Percentiles rank a stretch among this genome's conserved stretches.
phyloP scores from a whole-genome alignment of 2,113 vertebrate species.

The Neomonachus schauinslandi region DNA sequence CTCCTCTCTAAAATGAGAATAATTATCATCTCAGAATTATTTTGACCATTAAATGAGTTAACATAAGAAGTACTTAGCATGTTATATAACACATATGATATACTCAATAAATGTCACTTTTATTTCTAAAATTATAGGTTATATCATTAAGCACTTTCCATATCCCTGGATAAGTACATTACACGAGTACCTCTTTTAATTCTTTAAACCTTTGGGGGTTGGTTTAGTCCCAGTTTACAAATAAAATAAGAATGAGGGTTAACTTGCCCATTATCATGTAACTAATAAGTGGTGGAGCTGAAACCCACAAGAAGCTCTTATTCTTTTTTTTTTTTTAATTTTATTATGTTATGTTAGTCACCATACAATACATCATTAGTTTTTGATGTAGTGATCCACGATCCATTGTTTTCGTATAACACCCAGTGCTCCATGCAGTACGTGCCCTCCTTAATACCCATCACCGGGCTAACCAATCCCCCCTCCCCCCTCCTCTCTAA shows the following conservation, averaged over 20 bases:
- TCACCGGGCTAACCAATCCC: too few relatives aligned
- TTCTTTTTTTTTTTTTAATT: not conserved
- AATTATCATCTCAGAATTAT: conserved; percentile 30
- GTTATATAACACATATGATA: not conserved
- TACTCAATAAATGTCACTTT: conserved; percentile 3
- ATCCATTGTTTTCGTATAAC: too few relatives aligned
- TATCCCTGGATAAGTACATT: not conserved
- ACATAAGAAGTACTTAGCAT: conserved; percentile 35
- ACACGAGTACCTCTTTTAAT: not conserved
- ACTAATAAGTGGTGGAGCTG: not conserved
- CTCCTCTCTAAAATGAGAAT: conserved; percentile 37
- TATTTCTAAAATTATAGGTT: conserved; percentile 39
- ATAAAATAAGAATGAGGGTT: not conserved
- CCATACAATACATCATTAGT: too few relatives aligned
- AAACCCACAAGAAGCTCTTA: not conserved
- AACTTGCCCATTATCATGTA: not conserved
- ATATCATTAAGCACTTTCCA: not conserved
- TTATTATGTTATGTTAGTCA: too few relatives aligned
- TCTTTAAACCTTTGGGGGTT: not conserved
- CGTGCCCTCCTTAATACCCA: too few relatives aligned
- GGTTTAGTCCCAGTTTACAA: conserved; percentile 27
- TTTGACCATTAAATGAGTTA: conserved; percentile 33
- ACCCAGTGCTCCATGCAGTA: too few relatives aligned
- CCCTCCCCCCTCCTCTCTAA: too few relatives aligned
- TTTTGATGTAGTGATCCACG: too few relatives aligned